phyloP scores from a whole-genome alignment of 2,888 invertebrate genomes.

The Rhamnusium bicolor region DNA sequence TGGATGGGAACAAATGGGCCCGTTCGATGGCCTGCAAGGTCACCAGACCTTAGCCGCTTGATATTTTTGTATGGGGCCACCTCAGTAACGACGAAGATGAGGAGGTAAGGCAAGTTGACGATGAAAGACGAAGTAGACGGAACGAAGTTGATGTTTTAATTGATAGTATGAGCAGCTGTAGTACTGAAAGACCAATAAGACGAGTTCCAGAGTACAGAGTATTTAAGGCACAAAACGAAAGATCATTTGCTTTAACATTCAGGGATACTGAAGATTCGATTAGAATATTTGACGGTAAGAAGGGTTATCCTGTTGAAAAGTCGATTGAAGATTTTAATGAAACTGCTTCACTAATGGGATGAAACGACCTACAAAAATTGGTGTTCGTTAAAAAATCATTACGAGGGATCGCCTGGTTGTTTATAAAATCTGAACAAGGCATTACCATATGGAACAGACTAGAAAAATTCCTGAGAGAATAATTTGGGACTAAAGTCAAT shows the following conservation, averaged over 20 bases:
- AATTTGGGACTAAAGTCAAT: slow-evolving; percentile 47
- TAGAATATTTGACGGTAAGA: slow-evolving; percentile 50
- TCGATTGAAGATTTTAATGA: slow-evolving; percentile 59
- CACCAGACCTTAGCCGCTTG: too few species aligned
- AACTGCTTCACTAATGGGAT: slow-evolving; percentile 50
- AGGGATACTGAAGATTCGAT: slow-evolving; percentile 56
- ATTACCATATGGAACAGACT: slow-evolving; percentile 48
- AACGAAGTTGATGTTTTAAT: neutral
- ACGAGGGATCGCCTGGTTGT: slow-evolving; percentile 53
- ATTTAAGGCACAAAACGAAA: too few species aligned
- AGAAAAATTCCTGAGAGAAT: slow-evolving; percentile 43
- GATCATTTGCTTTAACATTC: slow-evolving; percentile 46
- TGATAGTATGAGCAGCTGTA: too few species aligned
- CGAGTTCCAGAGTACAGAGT: too few species aligned
- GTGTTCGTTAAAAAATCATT: slow-evolving; percentile 57
- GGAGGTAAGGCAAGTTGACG: neutral
- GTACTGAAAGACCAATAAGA: neutral
- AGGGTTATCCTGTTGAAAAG: slow-evolving; percentile 50
- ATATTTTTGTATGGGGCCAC: too few species aligned
- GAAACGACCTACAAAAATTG: slow-evolving; percentile 56
- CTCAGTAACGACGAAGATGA: too few species aligned
- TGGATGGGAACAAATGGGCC: too few species aligned
- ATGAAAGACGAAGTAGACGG: too few species aligned
- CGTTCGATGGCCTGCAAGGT: too few species aligned
- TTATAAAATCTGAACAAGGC: slow-evolving; percentile 48